Conservation (phyloP, 2,888 invertebrate species). For the Drosophila melanocephala region DNA sequence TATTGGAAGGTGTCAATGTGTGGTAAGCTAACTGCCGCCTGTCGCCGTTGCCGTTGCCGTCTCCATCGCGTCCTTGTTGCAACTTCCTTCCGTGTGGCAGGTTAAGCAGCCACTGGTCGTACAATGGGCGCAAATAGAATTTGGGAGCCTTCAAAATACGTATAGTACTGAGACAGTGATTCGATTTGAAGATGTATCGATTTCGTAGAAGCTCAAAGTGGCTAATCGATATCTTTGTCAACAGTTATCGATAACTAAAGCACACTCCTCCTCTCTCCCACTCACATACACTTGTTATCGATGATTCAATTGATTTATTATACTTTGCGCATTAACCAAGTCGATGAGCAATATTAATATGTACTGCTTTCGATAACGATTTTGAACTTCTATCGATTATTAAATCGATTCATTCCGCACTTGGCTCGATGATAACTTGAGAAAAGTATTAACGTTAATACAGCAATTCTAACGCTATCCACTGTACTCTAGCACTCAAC, state of each 20-base stretch:
- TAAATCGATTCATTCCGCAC: not conserved
- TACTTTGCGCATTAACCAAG: not conserved
- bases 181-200: not conserved
- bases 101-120: slow-evolving; percentile 30
- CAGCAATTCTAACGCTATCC: not conserved
- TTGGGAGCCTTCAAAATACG: not conserved
- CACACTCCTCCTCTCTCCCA: not conserved
- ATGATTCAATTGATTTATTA: not conserved
- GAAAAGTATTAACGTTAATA: not conserved
- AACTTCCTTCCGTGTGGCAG: slow-evolving; percentile 46
- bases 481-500: slow-evolving; percentile 28
- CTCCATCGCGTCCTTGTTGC: slow-evolving; percentile 1
- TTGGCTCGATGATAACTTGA: not conserved
- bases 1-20: slow-evolving; percentile 76
- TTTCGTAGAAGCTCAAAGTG: not conserved
- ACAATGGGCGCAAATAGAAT: slow-evolving; percentile 34
- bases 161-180: not conserved
- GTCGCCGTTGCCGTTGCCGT: not conserved
- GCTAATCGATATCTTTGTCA: not conserved
- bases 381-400: not conserved
- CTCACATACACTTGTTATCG: not conserved
- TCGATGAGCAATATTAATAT: not conserved
- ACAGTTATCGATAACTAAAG: slow-evolving; percentile 6
- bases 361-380: not conserved
- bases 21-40: slow-evolving; percentile 44